Conservation (phyloP, 2,797 vertebrate species). For the Pteropus rufus region DNA sequence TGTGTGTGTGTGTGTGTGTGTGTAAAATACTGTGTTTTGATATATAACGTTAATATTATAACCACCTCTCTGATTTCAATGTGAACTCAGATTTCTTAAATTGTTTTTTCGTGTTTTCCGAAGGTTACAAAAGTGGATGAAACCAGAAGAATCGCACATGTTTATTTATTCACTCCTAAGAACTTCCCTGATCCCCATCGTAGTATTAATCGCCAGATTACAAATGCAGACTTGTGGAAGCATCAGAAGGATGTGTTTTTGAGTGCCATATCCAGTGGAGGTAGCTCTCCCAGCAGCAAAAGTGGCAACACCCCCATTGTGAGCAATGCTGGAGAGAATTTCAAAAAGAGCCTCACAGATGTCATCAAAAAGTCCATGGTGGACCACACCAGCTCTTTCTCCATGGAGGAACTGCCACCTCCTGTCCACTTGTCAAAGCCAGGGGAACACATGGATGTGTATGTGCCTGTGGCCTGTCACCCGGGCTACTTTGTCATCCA, state of each 20-base stretch:
- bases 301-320: not conserved
- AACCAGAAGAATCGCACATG: constrained; percentile 80
- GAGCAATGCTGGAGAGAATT: not conserved
- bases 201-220: constrained; percentile 91
- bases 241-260: constrained; percentile 90
- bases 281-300: constrained; percentile 45
- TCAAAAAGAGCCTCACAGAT: constrained; percentile 69
- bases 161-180: constrained; percentile 92
- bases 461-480: constrained; percentile 92
- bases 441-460: constrained; percentile 92
- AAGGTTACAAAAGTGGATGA: constrained; percentile 89
- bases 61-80: not conserved
- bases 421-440: constrained; percentile 86
- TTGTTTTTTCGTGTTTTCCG: constrained; percentile 48
- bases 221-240: constrained; percentile 87
- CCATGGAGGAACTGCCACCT: constrained; percentile 83
- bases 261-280: constrained; percentile 69
- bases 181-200: constrained; percentile 81
- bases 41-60: not conserved
- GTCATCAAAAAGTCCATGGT: constrained; percentile 20
- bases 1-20: no score
- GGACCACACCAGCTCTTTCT: constrained; percentile 44
- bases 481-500: constrained; percentile 96
- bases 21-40: not conserved
- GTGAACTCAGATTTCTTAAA: constrained; percentile 4